A percentile compares a stretch with the other conserved stretches of the same genome.
phyloP scores from a whole-genome alignment of 1,140 invertebrate species.

The Cherax destructor region DNA sequence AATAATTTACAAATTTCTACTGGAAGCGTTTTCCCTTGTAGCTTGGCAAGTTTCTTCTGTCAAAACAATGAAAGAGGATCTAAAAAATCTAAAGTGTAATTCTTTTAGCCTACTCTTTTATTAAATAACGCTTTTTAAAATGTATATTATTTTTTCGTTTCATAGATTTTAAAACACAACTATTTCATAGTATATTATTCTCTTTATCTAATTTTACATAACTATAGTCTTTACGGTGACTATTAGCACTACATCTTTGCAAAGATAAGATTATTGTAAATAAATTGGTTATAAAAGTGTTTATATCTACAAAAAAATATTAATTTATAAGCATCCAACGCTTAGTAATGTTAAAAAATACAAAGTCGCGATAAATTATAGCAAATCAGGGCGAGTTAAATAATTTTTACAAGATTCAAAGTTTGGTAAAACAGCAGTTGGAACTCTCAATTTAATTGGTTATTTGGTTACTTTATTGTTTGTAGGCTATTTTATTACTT shows the following conservation, averaged over 20 bases:
- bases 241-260: not conserved
- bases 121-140: not conserved
- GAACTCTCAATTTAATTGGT: too few species aligned
- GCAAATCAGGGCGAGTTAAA: too few species aligned
- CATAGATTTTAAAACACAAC: not conserved
- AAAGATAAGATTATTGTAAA: not conserved
- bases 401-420: too few species aligned
- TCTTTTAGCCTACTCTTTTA: not conserved
- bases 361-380: too few species aligned
- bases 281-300: not conserved
- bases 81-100: not conserved
- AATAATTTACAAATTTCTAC: not conserved
- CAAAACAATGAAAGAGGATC: slow-evolving; percentile 38
- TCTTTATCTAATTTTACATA: not conserved
- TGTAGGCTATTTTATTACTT: too few species aligned
- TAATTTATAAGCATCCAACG: too few species aligned
- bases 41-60: slow-evolving; percentile 44
- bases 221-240: not conserved
- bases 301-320: not conserved
- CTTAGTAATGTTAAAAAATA: too few species aligned
- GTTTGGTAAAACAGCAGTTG: too few species aligned
- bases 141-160: not conserved
- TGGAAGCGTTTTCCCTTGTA: slow-evolving; percentile 21
- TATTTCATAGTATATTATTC: not conserved
- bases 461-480: too few species aligned